Evolutionary conservation across 1,140 invertebrate species (phyloP).

Genomic region (Drosophila carrolli): DNA sequence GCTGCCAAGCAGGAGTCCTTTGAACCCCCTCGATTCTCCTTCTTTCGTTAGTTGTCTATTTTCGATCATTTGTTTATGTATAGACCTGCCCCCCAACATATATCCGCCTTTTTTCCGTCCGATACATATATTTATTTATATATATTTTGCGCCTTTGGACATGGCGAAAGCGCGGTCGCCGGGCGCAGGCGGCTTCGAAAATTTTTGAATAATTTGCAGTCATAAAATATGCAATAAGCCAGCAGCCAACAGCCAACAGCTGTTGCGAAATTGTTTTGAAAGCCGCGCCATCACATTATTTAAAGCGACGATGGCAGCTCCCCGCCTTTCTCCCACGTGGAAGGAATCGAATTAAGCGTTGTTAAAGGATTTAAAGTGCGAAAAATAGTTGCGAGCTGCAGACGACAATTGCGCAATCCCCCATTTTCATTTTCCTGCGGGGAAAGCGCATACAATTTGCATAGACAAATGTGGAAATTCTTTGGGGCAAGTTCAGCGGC

Average conservation of each 20-base stretch:
- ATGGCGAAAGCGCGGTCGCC: slow-evolving; percentile 40
- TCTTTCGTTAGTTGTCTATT: slow-evolving; percentile 58
- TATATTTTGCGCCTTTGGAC: slow-evolving; percentile 60
- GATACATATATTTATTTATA: slow-evolving; percentile 45
- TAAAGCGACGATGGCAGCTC: slow-evolving; percentile 67
- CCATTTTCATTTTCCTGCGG: neutral
- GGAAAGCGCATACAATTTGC: slow-evolving; percentile 27
- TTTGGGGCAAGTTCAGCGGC: slow-evolving; percentile 21
- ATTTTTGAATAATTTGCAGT: slow-evolving; percentile 85
- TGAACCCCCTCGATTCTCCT: slow-evolving; percentile 1
- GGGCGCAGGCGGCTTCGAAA: slow-evolving; percentile 69
- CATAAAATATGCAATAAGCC: slow-evolving; percentile 85
- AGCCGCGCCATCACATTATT: slow-evolving; percentile 85
- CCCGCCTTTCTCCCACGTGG: slow-evolving; percentile 11
- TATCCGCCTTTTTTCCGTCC: slow-evolving; percentile 14
- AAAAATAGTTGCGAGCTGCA: slow-evolving; percentile 41
- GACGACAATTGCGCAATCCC: slow-evolving; percentile 37
- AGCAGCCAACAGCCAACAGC: slow-evolving; percentile 73
- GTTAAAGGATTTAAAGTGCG: slow-evolving; percentile 68
- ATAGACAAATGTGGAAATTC: slow-evolving; percentile 44
- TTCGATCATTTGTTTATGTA: slow-evolving; percentile 76
- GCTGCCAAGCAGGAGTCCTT: slow-evolving; percentile 22
- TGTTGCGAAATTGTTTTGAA: slow-evolving; percentile 85
- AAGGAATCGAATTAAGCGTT: slow-evolving; percentile 63
- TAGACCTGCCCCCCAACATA: slow-evolving; percentile 28